Conservation (phyloP, 2,888 invertebrate genomes). For the Idaea aversata region DNA sequence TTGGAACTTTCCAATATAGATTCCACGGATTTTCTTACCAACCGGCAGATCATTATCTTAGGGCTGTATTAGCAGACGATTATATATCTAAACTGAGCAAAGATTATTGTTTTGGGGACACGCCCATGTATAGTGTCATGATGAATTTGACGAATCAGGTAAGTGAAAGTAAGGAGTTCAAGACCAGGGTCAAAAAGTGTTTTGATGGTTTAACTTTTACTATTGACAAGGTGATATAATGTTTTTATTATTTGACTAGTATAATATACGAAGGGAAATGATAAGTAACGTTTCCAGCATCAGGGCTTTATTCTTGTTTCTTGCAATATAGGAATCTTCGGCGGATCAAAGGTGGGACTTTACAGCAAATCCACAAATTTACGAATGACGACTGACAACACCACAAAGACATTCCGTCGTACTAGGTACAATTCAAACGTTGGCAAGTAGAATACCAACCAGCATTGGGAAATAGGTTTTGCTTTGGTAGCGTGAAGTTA, state of each 20-base stretch:
- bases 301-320: neutral
- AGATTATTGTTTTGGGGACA: conserved; percentile 81
- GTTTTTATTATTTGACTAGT: conserved; percentile 6
- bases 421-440: too few species aligned
- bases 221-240: neutral
- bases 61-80: conserved; percentile 88
- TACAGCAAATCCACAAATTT: too few species aligned
- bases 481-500: too few species aligned
- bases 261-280: neutral
- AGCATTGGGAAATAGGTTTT: too few species aligned
- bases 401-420: too few species aligned
- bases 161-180: conserved; percentile 26
- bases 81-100: conserved; percentile 48
- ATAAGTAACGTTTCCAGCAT: neutral
- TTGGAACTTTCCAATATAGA: conserved; percentile 94
- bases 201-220: neutral
- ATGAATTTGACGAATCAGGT: conserved; percentile 84
- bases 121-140: conserved; percentile 85
- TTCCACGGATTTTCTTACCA: conserved; percentile 90
- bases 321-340: too few species aligned
- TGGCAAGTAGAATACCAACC: too few species aligned
- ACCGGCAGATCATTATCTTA: conserved; percentile 95
- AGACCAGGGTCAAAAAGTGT: neutral
- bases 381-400: too few species aligned
- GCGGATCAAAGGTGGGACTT: too few species aligned